Base-by-base conservation (phyloP, 2,113 vertebrate species). In the Eubucco bourcierii region DNA sequence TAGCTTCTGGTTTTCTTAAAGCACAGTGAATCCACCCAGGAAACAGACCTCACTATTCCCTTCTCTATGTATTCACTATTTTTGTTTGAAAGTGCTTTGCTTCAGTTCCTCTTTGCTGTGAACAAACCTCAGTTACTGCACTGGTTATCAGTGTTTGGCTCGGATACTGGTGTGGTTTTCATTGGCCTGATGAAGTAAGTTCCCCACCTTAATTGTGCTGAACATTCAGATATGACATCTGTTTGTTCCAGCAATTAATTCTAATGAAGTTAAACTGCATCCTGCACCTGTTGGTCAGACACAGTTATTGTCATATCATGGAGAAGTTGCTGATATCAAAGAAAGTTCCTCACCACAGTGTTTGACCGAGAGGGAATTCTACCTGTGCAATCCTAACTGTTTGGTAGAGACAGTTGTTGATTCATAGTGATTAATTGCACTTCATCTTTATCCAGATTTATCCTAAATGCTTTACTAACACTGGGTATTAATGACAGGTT, bases 391-490 rank as follows among this genome's bases (percentile, higher is more conserved):
- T 44, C 39, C 56, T 47, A 37, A 28, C 53, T 70, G 56, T 46
- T 78, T 53, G 46, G n/a, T 14, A 55, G 47, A 65, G 29, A 63
- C 56, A 84, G 55, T 37, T 80, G 50, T 47, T 17, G 65, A 31
- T 23, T 87, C 44, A 28, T 3, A 23, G 53, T 83, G 80, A 61
- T 85, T 88, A 87, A 86, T 85, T 74, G 52, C 65, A 67, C 37
- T 64, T 68, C 63, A 41, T 55, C 77, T 75, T 52, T 9, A 84
- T 84, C 63, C 44, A 61, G 11, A 59, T 88, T 65, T 68, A 78
- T 78, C 60, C n/a, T n/a, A 66, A 95, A 85, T 75, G 47, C 74
- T 93, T 83, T 80, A 12, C 70, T 84, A 76, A 90, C 23, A 20
- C 60, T 67, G n/a, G 65, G 29, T 93, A 67, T 55, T 58, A 90